These are phyloP conservation scores for Plutella xylostella DNA, from an alignment of 2,888 invertebrate species.

Conservation along the genomic window DNA sequence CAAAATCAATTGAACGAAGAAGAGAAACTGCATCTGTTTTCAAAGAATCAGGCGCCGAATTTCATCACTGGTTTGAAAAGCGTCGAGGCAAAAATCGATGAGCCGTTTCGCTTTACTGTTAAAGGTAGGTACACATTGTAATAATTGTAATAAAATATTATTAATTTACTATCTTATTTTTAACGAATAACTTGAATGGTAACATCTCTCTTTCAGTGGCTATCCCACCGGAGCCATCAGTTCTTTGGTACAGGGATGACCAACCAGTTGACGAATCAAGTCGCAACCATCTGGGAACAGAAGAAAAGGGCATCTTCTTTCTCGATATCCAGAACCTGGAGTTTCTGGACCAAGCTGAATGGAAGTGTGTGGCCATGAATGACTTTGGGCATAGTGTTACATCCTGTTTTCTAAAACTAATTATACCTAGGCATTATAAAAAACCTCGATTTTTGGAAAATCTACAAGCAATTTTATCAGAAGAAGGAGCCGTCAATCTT, in stretches of 20 bases:
- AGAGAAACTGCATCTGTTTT: constrained; percentile 80
- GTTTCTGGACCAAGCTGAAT: constrained; percentile 89
- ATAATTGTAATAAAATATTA: too few relatives aligned
- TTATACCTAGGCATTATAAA: constrained; percentile 89
- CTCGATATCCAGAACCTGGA: constrained; percentile 81
- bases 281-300: constrained; percentile 75
- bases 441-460: constrained; percentile 90
- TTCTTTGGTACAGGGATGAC: constrained; percentile 92
- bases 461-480: constrained; percentile 85
- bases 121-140: constrained; percentile 68
- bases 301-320: constrained; percentile 78
- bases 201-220: constrained; percentile 68
- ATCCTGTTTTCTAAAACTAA: constrained; percentile 85
- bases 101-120: constrained; percentile 82
- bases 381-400: constrained; percentile 91
- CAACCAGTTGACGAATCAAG: constrained; percentile 76
- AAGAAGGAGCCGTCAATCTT: constrained; percentile 90
- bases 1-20: constrained; percentile 90
- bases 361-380: constrained; percentile 92
- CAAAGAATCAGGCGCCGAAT: constrained; percentile 84
- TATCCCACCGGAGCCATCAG: constrained; percentile 81
- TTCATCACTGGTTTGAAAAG: constrained; percentile 86
- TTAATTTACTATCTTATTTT: too few relatives aligned
- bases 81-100: constrained; percentile 85
- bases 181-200: background rate